Evolutionary conservation across 2,888 invertebrate species (phyloP).

Genomic region (Eupithecia centaureata): DNA sequence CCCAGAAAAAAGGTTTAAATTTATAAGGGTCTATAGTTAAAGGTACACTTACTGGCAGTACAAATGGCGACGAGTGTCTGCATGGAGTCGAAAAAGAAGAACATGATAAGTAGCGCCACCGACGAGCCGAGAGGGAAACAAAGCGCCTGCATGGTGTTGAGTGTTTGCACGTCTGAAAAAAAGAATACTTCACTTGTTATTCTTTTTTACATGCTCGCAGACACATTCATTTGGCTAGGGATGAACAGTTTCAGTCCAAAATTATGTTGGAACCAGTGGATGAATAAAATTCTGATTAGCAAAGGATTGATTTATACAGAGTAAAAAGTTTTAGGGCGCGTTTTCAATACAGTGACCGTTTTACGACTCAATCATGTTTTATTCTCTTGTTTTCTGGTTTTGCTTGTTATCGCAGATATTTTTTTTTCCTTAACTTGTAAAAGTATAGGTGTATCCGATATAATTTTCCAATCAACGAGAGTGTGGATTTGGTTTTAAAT

Average conservation of each 20-base stretch:
- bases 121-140: slow-evolving; percentile 98
- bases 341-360: too few relatives aligned
- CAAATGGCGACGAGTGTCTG: slow-evolving; percentile 98
- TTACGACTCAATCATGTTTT: too few relatives aligned
- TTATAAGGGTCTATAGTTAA: background rate
- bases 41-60: slow-evolving; percentile 94
- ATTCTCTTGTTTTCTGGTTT: too few relatives aligned
- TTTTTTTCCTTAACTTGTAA: too few relatives aligned
- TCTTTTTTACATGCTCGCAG: slow-evolving; percentile 39
- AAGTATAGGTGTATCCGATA: too few relatives aligned
- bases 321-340: too few relatives aligned
- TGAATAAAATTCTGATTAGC: too few relatives aligned
- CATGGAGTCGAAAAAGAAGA: slow-evolving; percentile 99
- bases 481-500: too few relatives aligned
- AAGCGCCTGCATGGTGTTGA: slow-evolving; percentile 98
- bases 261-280: background rate
- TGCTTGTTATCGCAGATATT: too few relatives aligned
- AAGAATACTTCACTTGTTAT: slow-evolving; percentile 42
- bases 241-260: background rate
- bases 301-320: too few relatives aligned
- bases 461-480: too few relatives aligned
- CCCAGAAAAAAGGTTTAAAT: background rate
- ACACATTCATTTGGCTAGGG: slow-evolving; percentile 19
- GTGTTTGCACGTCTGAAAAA: slow-evolving; percentile 91
- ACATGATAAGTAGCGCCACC: slow-evolving; percentile 97